Evolutionary conservation across 2,113 vertebrate genomes (phyloP).

Genomic region (Phrynosoma platyrhinos): DNA sequence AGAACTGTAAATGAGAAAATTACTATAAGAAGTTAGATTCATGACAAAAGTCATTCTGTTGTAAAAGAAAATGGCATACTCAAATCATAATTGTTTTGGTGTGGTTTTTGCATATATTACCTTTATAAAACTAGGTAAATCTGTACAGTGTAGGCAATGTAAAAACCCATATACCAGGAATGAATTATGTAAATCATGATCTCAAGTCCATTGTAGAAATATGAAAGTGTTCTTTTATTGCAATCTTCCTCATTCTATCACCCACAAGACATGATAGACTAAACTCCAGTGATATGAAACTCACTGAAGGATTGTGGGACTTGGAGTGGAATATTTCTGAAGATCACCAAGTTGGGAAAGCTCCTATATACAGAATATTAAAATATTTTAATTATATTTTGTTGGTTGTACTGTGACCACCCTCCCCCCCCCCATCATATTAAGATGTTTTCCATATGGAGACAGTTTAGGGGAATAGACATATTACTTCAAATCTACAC

Average conservation of each 20-base stretch:
- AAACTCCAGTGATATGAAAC: background rate
- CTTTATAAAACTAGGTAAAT: background rate
- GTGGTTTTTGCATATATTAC: background rate
- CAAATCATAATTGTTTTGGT: background rate
- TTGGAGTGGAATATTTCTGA: no score
- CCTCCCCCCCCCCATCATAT: background rate
- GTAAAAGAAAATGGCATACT: background rate
- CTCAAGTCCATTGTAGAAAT: background rate
- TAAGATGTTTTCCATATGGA: background rate
- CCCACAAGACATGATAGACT: background rate
- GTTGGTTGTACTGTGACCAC: background rate
- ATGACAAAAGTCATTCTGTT: slow-evolving; percentile 12
- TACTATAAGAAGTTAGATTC: slow-evolving; percentile 1
- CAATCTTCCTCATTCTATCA: background rate
- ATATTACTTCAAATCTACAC: background rate
- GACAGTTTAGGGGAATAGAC: background rate
- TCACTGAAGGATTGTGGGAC: background rate
- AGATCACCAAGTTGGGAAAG: no score
- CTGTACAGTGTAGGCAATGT: background rate
- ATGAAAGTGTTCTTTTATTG: background rate
- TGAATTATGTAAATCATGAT: background rate
- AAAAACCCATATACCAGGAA: background rate
- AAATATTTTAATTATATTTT: background rate
- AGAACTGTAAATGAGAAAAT: background rate
- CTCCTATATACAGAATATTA: background rate